Base-by-base conservation (phyloP, 2,888 invertebrate species). In the Torymus texanus region DNA sequence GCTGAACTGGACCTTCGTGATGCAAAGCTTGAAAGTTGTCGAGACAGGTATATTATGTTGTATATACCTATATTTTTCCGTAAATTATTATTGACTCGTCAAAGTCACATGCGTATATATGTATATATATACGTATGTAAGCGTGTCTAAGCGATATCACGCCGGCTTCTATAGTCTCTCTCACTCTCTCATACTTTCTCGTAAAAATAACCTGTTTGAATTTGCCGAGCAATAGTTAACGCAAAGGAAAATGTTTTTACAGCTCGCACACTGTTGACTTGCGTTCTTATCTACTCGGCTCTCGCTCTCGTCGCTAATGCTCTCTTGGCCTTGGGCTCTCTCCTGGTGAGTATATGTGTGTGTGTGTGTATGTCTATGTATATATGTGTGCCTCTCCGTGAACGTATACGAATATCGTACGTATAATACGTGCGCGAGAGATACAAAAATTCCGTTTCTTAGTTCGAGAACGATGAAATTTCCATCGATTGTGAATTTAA, bases 1-100 rank as follows among this genome's bases (percentile, higher is more conserved):
- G 13, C 83, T 88, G 13, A 88, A 89, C 79, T 90, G 90, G 90
- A 85, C 86, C 21, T 86, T 85, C 41, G 75, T 86, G 5, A 70
- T 89, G 53, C 85, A 83, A 72, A 84, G 83, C 72, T 82, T 84
- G 2, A 84, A 85, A 61, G 66, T 86, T 41, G 80, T 83, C 53
- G 84, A 84, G 66, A 84, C 85, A 85, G 85, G 88, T 88, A 80
- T 78, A 83, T 29, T 29, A 21, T 21, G 1, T 21, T 2, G 1
- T 21, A 3, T 41, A 41, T 41, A 41, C 8, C 8, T 41, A 41
- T 41, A 41, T 41, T 41, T 41, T 8, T 41, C 41, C 41, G 53
- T 11, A 59, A 50, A 56, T 14, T 14, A 11, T 67, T 73, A 56
- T 68, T 41, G 29, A 14, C 56, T 73, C 63, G 56, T 65, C 21